Evolutionary conservation across 1,140 invertebrate species (phyloP), one percentile per base, ranked within the genome.

Genomic region (Meloidogyne hapla): DNA sequence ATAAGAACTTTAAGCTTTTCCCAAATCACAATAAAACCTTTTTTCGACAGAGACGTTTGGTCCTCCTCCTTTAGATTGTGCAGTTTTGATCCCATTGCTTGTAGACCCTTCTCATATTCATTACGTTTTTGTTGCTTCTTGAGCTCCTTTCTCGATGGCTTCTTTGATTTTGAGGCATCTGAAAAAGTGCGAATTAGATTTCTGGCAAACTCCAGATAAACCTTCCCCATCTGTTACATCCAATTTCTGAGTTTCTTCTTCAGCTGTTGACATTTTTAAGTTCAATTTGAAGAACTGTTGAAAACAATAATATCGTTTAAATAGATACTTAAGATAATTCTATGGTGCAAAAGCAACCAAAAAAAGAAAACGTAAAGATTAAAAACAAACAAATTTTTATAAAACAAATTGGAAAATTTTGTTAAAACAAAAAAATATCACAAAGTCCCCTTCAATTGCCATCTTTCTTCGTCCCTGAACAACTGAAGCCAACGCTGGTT

Each of bases 91-190:
- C 85, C 85, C 88, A 95, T 89, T 77, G 92, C 89, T 85, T 96
- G 93, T 90, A 97, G 90, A 84, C 95, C 93, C 82, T 93, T 93
- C 81, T 96, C 92, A 89, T 94, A 96, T 82, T 95, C 94, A 83
- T 88, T 89, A 84, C 89, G 87, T 84, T 96, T 96, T 86, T 95
- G 95, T 69, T 94, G 83, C 86, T 96, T 96, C 85, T 96, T 96
- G 84, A 94, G 92, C 85, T 97, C 94, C 88, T 96, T 97, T 84
- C 95, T 93, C 13, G 93, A 94, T 64, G 96, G 84, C 88, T 95
- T 85, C 83, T 84, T 90, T 33, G 69, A 5, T 23, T 64, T 61
- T 26, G 78, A 69, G 77, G 48, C 77, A 83, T 33, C 33, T 33
- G 33, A 5, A 33, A 33, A 33, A n/a, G n/a, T n/a, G n/a, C n/a